Conservation (phyloP, 2,113 vertebrate genomes). For the Synchiropus splendidus region DNA sequence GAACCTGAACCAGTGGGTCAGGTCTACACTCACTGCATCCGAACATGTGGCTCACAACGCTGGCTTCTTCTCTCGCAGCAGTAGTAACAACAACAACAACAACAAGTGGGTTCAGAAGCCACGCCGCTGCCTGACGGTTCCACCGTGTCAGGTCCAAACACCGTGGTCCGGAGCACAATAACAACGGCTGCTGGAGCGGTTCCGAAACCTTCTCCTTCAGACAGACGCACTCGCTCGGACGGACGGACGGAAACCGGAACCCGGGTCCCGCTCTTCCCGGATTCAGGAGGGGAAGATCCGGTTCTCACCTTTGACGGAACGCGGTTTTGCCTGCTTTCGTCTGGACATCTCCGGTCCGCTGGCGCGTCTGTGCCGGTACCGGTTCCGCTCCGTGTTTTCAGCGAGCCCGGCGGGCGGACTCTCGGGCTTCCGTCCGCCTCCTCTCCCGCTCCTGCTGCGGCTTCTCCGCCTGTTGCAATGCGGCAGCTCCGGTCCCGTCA, state of each 20-base stretch:
- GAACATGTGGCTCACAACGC: too few species aligned
- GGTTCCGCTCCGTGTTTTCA: conserved; percentile 46
- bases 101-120: conserved; percentile 12
- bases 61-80: too few species aligned
- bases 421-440: conserved; percentile 25
- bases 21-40: too few species aligned
- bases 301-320: conserved; percentile 94
- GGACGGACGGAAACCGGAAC: too few species aligned
- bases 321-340: conserved; percentile 95
- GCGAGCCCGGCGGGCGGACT: conserved; percentile 51
- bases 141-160: too few species aligned
- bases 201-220: too few species aligned
- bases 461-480: conserved; percentile 93
- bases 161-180: too few species aligned
- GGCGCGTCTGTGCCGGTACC: background rate
- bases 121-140: conserved; percentile 7
- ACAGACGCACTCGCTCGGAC: too few species aligned
- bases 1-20: too few species aligned
- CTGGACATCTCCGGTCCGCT: conserved; percentile 81
- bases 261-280: too few species aligned
- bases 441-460: conserved; percentile 29
- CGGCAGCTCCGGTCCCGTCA: conserved; percentile 70
- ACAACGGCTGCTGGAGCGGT: too few species aligned
- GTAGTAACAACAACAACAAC: too few species aligned
- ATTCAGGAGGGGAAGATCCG: background rate